These are phyloP conservation scores for Amphipoea oculea DNA, from an alignment of 2,888 invertebrate species.

Conservation along the genomic window DNA sequence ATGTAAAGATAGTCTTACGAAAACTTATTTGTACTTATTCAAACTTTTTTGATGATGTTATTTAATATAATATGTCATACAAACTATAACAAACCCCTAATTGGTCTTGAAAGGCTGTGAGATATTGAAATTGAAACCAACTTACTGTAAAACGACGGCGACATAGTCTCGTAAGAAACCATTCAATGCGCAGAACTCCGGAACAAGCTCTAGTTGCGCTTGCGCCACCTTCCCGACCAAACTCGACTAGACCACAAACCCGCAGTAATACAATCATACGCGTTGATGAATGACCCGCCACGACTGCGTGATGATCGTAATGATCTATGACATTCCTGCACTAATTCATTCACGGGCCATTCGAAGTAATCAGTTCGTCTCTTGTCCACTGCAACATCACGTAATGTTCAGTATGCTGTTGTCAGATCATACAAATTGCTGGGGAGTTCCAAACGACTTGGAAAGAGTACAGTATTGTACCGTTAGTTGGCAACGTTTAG, in stretches of 20 bases:
- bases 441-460: slow-evolving; percentile 47
- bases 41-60: no score
- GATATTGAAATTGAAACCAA: slow-evolving; percentile 25
- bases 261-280: slow-evolving; percentile 20
- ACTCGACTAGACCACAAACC: slow-evolving; percentile 32
- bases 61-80: not conserved
- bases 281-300: slow-evolving; percentile 45
- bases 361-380: slow-evolving; percentile 47
- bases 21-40: no score
- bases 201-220: slow-evolving; percentile 35
- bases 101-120: slow-evolving; percentile 15
- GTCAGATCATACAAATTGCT: slow-evolving; percentile 50
- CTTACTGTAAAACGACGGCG: not conserved
- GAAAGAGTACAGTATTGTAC: slow-evolving; percentile 29
- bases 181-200: slow-evolving; percentile 20
- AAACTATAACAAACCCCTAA: not conserved
- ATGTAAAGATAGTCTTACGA: no score
- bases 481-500: slow-evolving; percentile 55
- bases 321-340: slow-evolving; percentile 45
- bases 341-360: slow-evolving; percentile 54
- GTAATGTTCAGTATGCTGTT: slow-evolving; percentile 40
- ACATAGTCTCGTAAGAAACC: slow-evolving; percentile 14
- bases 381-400: slow-evolving; percentile 27
- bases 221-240: slow-evolving; percentile 27
- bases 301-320: slow-evolving; percentile 32